Percentiles rank a stretch among this genome's conserved stretches.
Conservation (phyloP, 2,113 vertebrate genomes). For the Ardeotis arabs region DNA sequence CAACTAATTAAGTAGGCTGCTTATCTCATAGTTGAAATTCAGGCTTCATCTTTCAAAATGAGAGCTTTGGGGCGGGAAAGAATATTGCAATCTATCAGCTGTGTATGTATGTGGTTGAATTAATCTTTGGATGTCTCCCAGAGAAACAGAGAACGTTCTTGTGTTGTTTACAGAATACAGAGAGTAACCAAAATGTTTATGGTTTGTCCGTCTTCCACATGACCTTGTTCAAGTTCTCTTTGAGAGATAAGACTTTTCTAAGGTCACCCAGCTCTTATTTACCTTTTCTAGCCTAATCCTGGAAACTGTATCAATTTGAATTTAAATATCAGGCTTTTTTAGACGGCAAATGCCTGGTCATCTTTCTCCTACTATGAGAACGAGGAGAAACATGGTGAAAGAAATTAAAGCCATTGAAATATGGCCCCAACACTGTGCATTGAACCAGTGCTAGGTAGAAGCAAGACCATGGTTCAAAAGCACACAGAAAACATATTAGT, state of each 20-base stretch:
- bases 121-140: not conserved
- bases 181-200: not conserved
- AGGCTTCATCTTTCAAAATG: conserved; percentile 32
- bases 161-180: not conserved
- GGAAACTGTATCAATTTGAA: not conserved
- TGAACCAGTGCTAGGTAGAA: not conserved
- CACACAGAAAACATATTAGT: not conserved
- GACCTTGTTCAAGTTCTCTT: not conserved
- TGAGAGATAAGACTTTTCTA: not conserved
- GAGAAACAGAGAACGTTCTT: not conserved
- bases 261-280: not conserved
- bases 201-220: not conserved
- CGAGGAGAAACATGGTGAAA: not conserved
- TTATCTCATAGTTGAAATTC: conserved; percentile 25
- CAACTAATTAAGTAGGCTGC: conserved; percentile 4
- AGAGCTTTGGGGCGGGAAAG: not conserved
- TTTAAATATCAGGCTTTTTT: not conserved
- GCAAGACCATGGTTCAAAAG: not conserved
- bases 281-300: not conserved
- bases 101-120: not conserved
- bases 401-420: not conserved
- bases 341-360: not conserved
- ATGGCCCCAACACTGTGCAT: fast-evolving
- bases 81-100: not conserved
- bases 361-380: not conserved